Evolutionary conservation across 1,140 invertebrate genomes (phyloP), one percentile per base, ranked within the genome.

Genomic region (Gonatopus flavifemur): DNA sequence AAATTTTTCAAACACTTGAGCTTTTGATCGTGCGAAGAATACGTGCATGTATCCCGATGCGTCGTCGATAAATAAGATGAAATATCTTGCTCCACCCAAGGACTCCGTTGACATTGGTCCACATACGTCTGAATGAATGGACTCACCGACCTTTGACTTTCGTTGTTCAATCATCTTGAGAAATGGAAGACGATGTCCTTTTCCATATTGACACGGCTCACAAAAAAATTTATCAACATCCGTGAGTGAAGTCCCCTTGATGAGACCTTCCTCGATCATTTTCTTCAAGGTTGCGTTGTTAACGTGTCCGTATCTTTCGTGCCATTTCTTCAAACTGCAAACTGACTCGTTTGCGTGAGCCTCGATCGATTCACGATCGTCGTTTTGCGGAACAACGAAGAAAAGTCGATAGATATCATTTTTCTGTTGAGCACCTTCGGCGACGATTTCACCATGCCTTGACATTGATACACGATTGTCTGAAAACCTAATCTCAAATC

Each of bases 301-400:
- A 1, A 45, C 7, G 20, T 45, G 43, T 24, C 43, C 32, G n/a
- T 35, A 7, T 9, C 31, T 16, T 30, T 45, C 43, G 32, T 45
- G 31, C 43, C 43, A 45, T 12, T 35, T 9, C 3, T 10, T 7
- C 3, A 45, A 13, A 20, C 25, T 13, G 1, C 20, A 20, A 0
- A 20, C 7, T 15, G 32, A 3, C 1, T 20, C 32, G n/a, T 45
- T 45, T 9, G 32, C 43, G n/a, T n/a, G n/a, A n/a, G n/a, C n/a
- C n/a, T n/a, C n/a, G n/a, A n/a, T n/a, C n/a, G n/a, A n/a, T n/a
- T n/a, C n/a, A n/a, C n/a, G n/a, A n/a, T n/a, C n/a, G n/a, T n/a
- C n/a, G n/a, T n/a, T n/a, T n/a, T n/a, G n/a, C n/a, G n/a, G n/a
- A n/a, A n/a, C n/a, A n/a, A n/a, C n/a, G n/a, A n/a, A n/a, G n/a